A percentile compares a stretch with the other conserved stretches of the same genome.
These are phyloP conservation scores for Caenorhabditis virilis DNA, from an alignment of 2,888 invertebrate species.

Conservation along the genomic window DNA sequence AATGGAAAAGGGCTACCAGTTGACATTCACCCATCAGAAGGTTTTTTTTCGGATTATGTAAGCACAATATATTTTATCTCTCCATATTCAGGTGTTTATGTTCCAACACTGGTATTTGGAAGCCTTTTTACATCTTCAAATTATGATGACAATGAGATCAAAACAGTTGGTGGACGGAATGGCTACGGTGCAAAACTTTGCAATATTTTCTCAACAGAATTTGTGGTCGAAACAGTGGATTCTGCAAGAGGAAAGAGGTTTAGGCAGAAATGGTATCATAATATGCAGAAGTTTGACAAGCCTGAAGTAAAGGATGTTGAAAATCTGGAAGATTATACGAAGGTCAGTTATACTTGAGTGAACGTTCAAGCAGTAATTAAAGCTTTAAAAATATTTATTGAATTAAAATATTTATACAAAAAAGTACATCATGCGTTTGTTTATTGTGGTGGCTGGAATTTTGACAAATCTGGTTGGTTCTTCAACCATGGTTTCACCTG, in stretches of 20 bases:
- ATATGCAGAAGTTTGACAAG: slow-evolving; percentile 32
- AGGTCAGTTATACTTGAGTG: slow-evolving; percentile 2
- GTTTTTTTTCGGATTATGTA: no score
- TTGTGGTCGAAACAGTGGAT: slow-evolving; percentile 84
- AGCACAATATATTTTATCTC: no score
- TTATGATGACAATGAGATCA: slow-evolving; percentile 94
- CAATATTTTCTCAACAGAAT: slow-evolving; percentile 94
- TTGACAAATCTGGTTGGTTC: slow-evolving; percentile 36
- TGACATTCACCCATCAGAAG: slow-evolving; percentile 39
- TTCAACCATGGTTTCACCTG: slow-evolving; percentile 47
- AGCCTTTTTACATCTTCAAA: slow-evolving; percentile 95
- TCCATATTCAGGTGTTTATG: slow-evolving; percentile 79
- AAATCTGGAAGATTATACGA: slow-evolving; percentile 13
- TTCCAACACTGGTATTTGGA: slow-evolving; percentile 98
- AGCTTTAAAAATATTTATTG: neutral
- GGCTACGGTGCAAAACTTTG: slow-evolving; percentile 98
- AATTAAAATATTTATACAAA: neutral
- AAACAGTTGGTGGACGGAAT: slow-evolving; percentile 84
- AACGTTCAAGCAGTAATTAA: neutral
- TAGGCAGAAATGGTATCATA: slow-evolving; percentile 34
- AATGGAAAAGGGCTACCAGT: slow-evolving; percentile 49
- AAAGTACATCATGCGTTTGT: neutral
- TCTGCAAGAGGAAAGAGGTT: slow-evolving; percentile 17
- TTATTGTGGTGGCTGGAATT: neutral
- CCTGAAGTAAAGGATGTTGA: slow-evolving; percentile 1